Base-by-base conservation (phyloP, 2,888 invertebrate genomes). In the Thereva unica region DNA sequence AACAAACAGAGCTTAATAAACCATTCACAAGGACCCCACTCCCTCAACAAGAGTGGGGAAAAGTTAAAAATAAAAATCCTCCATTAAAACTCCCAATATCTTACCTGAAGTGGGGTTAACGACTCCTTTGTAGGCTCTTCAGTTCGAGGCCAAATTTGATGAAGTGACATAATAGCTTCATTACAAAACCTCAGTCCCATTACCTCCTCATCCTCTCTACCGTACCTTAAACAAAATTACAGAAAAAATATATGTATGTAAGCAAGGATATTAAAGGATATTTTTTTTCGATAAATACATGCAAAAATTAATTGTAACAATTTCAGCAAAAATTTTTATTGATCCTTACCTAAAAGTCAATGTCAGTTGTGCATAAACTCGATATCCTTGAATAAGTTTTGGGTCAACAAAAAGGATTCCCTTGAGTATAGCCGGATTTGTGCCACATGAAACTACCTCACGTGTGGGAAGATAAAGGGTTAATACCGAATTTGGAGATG, bases 111-210 rank as follows among this genome's bases (percentile, higher is more conserved):
- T 3, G 90, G 89, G 64, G 89, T 89, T 68, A 80, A 74, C 1
- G 84, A 83, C 37, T 83, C 83, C 67, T 82, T 82, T 65, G 84
- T 84, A 0, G 86, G 84, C 73, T 89, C 87, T 73, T 84, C 81
- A 72, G 81, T 78, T 8, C 86, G 85, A 0, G 94, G 93, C 84
- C 92, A 93, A 59, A 95, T 85, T 79, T 94, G 93, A 63, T 91
- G 89, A 66, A 95, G 85, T 76, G 95, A 92, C 89, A 97, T 91
- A 77, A 96, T 91, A 64, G 97, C 93, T 82, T 98, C 97, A 80
- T 97, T 98, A 83, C 97, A 94, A 84, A 98, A 98, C 76, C 96
- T 95, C 72, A 98, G 85, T 0, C 98, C 98, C 89, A 98, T 93
- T 35, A 98, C 97, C 82, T 98, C 97, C 78, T 98, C 92, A 79